Conservation (phyloP, 2,113 vertebrate genomes). For the Neolamprologus toae region DNA sequence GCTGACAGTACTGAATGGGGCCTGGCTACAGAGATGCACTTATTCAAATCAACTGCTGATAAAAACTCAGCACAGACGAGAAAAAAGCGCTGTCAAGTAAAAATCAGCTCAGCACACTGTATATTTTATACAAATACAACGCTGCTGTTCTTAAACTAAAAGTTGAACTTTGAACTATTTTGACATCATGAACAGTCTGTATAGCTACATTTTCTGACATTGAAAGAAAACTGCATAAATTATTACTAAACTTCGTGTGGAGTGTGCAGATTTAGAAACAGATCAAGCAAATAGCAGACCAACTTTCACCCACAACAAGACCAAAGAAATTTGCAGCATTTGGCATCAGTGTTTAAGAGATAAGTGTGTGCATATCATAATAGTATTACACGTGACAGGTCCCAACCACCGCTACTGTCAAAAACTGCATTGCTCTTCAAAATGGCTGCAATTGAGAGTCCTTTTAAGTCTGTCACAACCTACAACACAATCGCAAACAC, state of each 20-base stretch:
- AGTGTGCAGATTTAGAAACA: neutral
- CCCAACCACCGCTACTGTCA: neutral
- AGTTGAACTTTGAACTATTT: neutral
- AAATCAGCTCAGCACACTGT: neutral
- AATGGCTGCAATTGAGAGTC: neutral
- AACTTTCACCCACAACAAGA: neutral
- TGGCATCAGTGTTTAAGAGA: neutral
- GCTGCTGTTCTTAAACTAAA: neutral
- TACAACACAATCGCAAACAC: neutral
- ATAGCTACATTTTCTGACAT: neutral
- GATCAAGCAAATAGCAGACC: neutral
- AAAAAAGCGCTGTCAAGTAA: neutral
- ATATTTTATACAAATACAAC: neutral
- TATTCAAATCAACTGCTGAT: constrained; percentile 20
- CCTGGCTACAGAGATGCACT: neutral
- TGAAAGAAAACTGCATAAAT: neutral
- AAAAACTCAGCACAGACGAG: neutral
- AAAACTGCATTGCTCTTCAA: neutral
- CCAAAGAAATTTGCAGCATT: neutral
- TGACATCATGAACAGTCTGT: neutral
- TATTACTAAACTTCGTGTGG: neutral
- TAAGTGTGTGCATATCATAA: neutral
- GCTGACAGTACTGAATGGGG: neutral
- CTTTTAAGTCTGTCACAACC: neutral
- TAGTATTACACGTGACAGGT: neutral